Evolutionary conservation across 1,140 invertebrate species (phyloP).

Genomic region (Oryctes rhinoceros): DNA sequence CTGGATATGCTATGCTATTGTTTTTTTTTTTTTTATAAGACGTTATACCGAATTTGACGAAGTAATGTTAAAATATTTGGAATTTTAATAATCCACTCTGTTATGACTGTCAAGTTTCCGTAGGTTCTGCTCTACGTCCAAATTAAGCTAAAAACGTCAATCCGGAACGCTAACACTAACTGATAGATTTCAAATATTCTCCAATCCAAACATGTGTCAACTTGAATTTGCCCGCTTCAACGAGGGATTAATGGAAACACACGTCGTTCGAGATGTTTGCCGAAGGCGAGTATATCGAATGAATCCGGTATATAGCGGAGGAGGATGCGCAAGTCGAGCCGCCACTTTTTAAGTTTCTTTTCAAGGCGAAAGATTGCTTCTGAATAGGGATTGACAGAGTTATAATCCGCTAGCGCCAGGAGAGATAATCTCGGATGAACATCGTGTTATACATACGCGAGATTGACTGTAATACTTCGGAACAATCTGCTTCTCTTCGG

Average conservation of each 20-base stretch:
- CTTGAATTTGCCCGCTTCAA: neutral
- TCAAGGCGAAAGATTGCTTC: conserved; percentile 8
- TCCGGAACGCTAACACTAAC: neutral
- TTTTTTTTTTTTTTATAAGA: too few relatives aligned
- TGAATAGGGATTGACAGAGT: conserved; percentile 5
- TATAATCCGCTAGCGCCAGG: conserved; percentile 3
- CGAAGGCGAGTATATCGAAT: conserved; percentile 8
- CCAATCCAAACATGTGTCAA: conserved; percentile 14
- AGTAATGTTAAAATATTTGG: too few relatives aligned
- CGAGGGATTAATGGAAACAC: conserved; percentile 4
- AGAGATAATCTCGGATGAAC: neutral
- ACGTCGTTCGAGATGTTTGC: neutral
- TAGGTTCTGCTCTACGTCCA: neutral
- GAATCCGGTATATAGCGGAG: neutral
- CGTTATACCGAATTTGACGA: too few relatives aligned
- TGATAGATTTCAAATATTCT: conserved; percentile 15
- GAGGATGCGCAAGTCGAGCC: neutral
- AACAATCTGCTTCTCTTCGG: neutral
- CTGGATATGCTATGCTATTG: too few relatives aligned
- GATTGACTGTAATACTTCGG: neutral
- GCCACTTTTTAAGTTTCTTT: conserved; percentile 11
- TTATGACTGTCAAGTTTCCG: too few relatives aligned
- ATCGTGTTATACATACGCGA: neutral
- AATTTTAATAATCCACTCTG: too few relatives aligned
- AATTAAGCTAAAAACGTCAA: neutral